Conservation (phyloP, 2,888 invertebrate genomes). For the Seira musarum region DNA sequence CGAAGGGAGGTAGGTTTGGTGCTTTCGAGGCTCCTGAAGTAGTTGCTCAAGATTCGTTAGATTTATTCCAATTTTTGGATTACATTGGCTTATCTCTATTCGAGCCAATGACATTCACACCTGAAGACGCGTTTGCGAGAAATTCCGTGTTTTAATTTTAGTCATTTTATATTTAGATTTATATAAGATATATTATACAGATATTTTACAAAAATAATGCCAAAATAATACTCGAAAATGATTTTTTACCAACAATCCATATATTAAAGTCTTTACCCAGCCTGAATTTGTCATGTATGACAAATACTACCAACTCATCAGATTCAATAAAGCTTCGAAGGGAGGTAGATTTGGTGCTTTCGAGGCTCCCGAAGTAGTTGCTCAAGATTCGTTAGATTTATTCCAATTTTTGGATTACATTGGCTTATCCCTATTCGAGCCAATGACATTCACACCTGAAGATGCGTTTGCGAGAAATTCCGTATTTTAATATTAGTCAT, state of each 20-base stretch:
- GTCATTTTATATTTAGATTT: too few species aligned
- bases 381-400: conserved; percentile 78
- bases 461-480: conserved; percentile 43
- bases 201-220: too few species aligned
- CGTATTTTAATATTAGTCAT: conserved; percentile 27
- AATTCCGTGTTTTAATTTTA: conserved; percentile 40
- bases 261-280: conserved; percentile 75
- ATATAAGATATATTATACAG: too few species aligned
- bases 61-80: conserved; percentile 42
- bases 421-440: conserved; percentile 44
- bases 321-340: conserved; percentile 78
- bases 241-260: too few species aligned
- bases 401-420: conserved; percentile 44
- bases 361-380: conserved; percentile 82
- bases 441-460: conserved; percentile 37
- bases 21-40: conserved; percentile 85
- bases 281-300: conserved; percentile 77
- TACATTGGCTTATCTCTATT: conserved; percentile 43
- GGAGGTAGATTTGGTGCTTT: conserved; percentile 93
- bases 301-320: conserved; percentile 80
- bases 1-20: conserved; percentile 88
- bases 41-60: conserved; percentile 81
- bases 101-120: conserved; percentile 37
- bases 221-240: too few species aligned
- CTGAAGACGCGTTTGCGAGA: conserved; percentile 39